These are phyloP conservation scores for Anabacerthia variegaticeps DNA, from an alignment of 2,797 vertebrate genomes.

Conservation along the genomic window DNA sequence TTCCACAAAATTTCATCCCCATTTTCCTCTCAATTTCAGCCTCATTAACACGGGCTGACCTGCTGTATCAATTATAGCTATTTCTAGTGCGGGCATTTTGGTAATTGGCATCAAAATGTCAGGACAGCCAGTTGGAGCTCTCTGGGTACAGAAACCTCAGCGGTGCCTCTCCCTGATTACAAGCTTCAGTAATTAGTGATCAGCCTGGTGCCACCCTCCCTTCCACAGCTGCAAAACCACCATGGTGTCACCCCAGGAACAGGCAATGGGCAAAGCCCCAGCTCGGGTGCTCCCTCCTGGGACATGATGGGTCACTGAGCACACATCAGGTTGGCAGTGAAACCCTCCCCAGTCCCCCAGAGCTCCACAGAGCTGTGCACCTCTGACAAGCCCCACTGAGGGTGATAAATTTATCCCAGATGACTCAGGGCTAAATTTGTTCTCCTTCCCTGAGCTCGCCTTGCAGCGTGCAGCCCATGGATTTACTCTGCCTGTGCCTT, in stretches of 20 bases:
- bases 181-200: not conserved
- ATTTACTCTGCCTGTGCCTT: not conserved
- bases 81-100: not conserved
- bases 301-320: fast-evolving
- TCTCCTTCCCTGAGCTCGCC: not conserved
- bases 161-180: not conserved
- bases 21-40: not conserved
- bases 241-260: fast-evolving
- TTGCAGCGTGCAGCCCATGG: fast-evolving
- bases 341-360: not conserved
- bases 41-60: not conserved
- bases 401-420: not conserved
- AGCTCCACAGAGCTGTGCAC: not conserved
- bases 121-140: not conserved
- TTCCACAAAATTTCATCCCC: not conserved
- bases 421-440: not conserved
- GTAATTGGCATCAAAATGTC: not conserved
- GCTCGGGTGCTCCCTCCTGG: fast-evolving
- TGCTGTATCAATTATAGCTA: not conserved
- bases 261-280: not conserved
- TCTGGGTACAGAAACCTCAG: not conserved
- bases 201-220: not conserved
- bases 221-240: not conserved
- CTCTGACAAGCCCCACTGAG: fast-evolving
- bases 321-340: no score